Percentiles rank a stretch among this genome's conserved stretches.
Conservation (phyloP, 2,797 vertebrate genomes). For the Darevskia nairensis region DNA sequence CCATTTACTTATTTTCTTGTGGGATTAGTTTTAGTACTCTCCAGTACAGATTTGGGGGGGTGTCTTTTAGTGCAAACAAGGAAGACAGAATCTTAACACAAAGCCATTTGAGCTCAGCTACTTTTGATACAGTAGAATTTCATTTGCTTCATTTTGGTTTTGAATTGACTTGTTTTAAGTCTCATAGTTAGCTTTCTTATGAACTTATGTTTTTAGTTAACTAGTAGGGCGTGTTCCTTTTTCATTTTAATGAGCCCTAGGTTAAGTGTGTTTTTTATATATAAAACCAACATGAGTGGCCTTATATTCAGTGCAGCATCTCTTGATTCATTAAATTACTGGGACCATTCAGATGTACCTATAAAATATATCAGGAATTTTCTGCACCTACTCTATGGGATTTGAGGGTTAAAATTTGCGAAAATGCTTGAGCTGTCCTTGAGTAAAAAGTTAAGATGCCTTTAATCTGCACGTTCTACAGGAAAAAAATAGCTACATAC, state of each 20-base stretch:
- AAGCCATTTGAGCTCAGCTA: conserved; percentile 36
- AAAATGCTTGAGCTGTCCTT: conserved; percentile 38
- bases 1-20: conserved; percentile 59
- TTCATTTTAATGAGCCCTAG: conserved; percentile 70
- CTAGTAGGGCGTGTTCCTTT: conserved; percentile 68
- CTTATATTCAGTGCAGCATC: conserved; percentile 58
- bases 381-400: conserved; percentile 45
- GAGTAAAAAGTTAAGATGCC: conserved; percentile 45
- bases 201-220: conserved; percentile 59
- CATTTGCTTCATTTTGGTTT: conserved; percentile 52
- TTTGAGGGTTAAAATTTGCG: conserved; percentile 38
- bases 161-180: conserved; percentile 40
- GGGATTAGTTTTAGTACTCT: conserved; percentile 69
- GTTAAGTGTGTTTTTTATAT: conserved; percentile 41
- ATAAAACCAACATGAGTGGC: conserved; percentile 54
- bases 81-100: conserved; percentile 62
- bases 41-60: conserved; percentile 52
- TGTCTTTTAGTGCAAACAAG: conserved; percentile 41
- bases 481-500: conserved; percentile 34
- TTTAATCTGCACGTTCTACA: conserved; percentile 40
- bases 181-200: conserved; percentile 47
- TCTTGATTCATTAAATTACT: conserved; percentile 67
- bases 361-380: conserved; percentile 53
- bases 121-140: conserved; percentile 56
- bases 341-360: conserved; percentile 54